These are phyloP conservation scores for Monoplex corrugatus DNA, from an alignment of 2,888 invertebrate genomes.

Conservation along the genomic window DNA sequence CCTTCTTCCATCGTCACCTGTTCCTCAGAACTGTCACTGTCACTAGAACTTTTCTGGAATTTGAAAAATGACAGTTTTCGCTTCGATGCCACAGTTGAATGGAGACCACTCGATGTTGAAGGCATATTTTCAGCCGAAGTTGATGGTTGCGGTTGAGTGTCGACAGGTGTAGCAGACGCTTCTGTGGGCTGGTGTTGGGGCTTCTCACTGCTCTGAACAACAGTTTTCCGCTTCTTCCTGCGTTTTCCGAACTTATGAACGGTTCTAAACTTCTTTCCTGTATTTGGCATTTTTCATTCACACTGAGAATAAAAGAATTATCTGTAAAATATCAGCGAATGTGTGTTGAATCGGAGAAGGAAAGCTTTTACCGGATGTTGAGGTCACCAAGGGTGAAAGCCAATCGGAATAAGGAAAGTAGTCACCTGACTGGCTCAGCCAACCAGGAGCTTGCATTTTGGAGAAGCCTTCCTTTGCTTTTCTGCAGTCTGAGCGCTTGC, in stretches of 20 bases:
- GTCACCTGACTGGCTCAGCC: neutral
- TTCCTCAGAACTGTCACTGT: too few relatives aligned
- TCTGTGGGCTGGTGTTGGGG: neutral
- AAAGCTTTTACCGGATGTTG: neutral
- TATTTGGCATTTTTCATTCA: neutral
- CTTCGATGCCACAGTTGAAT: neutral
- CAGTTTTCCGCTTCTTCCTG: neutral
- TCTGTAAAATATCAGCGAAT: neutral
- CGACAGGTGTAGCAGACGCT: neutral
- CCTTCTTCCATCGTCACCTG: too few relatives aligned
- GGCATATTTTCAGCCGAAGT: neutral
- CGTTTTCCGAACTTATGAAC: neutral
- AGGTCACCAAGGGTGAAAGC: neutral
- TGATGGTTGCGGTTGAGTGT: neutral
- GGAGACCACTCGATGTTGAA: neutral
- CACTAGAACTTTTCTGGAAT: too few relatives aligned
- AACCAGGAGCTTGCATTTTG: neutral
- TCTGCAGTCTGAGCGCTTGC: neutral
- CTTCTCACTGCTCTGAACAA: neutral
- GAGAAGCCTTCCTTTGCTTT: neutral
- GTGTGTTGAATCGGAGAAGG: neutral
- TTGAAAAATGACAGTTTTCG: neutral
- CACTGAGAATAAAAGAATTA: neutral
- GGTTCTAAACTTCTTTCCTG: neutral
- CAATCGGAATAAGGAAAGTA: too few relatives aligned